phyloP scores from a whole-genome alignment of 2,113 vertebrate species.

The Myodes glareolus region DNA sequence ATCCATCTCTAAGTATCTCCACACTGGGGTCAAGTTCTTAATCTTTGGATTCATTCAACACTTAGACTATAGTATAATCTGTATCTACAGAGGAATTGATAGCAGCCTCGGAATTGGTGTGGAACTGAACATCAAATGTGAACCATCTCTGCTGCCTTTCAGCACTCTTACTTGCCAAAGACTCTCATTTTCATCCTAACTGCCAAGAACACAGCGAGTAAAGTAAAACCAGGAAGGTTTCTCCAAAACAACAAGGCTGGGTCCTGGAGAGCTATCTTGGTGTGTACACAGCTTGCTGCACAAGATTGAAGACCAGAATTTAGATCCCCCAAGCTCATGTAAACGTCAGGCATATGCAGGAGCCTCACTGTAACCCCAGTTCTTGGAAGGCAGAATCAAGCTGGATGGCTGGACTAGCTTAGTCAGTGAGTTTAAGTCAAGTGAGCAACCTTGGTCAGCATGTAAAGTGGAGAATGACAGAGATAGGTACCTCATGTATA shows the following conservation, averaged over 20 bases:
- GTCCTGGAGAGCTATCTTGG: not conserved
- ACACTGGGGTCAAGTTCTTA: not conserved
- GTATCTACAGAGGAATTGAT: not conserved
- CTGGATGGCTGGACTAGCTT: too few relatives aligned
- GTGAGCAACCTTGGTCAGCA: not conserved
- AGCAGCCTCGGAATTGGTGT: not conserved
- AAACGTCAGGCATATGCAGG: not conserved
- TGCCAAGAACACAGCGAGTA: not conserved
- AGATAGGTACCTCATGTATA: too few relatives aligned
- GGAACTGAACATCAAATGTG: not conserved
- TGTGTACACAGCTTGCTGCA: not conserved
- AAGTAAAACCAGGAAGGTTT: not conserved
- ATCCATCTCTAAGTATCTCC: too few relatives aligned
- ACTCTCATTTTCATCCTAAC: not conserved
- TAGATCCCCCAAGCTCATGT: too few relatives aligned
- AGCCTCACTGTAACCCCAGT: not conserved
- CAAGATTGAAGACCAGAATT: not conserved
- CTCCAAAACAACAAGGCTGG: not conserved
- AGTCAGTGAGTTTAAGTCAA: not conserved
- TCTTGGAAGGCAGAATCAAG: not conserved
- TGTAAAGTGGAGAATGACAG: not conserved
- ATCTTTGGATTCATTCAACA: not conserved
- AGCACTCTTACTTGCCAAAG: not conserved
- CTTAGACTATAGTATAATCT: not conserved
- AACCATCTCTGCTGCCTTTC: not conserved